A percentile compares a stretch with the other conserved stretches of the same genome.
Evolutionary conservation across 2,888 invertebrate species (phyloP).

Genomic region (Anticlea derivata): DNA sequence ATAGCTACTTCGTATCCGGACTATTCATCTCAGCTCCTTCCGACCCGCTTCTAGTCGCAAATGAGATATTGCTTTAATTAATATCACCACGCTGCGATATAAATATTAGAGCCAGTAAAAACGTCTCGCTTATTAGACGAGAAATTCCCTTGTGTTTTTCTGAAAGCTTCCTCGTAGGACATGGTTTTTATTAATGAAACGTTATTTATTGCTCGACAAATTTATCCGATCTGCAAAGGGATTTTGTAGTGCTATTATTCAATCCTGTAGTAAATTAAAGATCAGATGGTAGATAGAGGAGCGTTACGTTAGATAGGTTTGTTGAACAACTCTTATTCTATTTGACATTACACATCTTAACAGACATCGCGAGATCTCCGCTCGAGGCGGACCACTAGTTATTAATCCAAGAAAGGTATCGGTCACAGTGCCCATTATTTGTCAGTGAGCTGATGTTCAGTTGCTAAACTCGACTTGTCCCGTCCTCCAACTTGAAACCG

Average conservation of each 20-base stretch:
- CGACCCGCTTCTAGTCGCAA: conserved; percentile 27
- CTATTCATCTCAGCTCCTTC: conserved; percentile 35
- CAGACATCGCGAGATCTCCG: background rate
- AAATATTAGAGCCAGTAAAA: conserved; percentile 39
- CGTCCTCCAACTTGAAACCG: too few relatives aligned
- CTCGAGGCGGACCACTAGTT: too few relatives aligned
- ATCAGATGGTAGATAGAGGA: too few relatives aligned
- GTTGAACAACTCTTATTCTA: too few relatives aligned
- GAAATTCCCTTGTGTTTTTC: conserved; percentile 5
- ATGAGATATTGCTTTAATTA: conserved; percentile 61
- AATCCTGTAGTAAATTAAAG: too few relatives aligned
- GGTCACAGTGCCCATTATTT: too few relatives aligned
- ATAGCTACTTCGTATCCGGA: conserved; percentile 42
- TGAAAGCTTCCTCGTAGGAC: conserved; percentile 3
- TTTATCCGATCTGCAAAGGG: background rate
- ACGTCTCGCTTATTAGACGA: conserved; percentile 14
- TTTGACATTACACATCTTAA: too few relatives aligned
- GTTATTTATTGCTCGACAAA: conserved; percentile 7
- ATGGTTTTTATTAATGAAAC: conserved; percentile 9
- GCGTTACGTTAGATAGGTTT: too few relatives aligned
- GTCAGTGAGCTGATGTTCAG: too few relatives aligned
- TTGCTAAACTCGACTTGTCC: too few relatives aligned
- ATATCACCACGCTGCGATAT: conserved; percentile 46
- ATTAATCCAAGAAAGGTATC: too few relatives aligned
- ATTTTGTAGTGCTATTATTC: too few relatives aligned